phyloP scores from a whole-genome alignment of 2,888 invertebrate species.

The Sphinx pinastri region DNA sequence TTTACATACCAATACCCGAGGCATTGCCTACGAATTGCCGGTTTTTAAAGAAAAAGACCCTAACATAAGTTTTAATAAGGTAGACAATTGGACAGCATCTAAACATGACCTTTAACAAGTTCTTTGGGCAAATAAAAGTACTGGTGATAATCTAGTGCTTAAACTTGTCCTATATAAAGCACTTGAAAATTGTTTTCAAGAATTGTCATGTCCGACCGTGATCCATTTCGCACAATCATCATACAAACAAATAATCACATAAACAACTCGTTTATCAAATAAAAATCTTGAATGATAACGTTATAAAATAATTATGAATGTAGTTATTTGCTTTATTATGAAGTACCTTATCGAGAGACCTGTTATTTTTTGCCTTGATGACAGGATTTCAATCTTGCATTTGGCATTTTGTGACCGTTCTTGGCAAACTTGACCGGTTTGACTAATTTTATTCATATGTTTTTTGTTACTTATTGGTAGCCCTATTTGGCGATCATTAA shows the following conservation, averaged over 20 bases:
- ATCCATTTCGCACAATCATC: neutral
- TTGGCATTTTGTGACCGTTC: neutral
- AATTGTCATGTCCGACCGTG: neutral
- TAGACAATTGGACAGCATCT: too few relatives aligned
- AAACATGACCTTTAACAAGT: too few relatives aligned
- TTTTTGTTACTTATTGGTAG: too few relatives aligned
- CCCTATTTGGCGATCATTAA: too few relatives aligned
- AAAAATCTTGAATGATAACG: slow-evolving; percentile 3
- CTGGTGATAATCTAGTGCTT: too few relatives aligned
- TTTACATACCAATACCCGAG: too few relatives aligned
- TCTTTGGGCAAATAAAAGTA: too few relatives aligned
- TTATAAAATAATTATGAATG: neutral
- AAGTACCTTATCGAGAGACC: neutral
- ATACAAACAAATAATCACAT: neutral
- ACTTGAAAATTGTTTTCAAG: neutral
- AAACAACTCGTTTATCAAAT: neutral
- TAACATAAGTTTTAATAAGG: too few relatives aligned
- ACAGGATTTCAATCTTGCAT: neutral
- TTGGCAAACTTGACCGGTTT: neutral
- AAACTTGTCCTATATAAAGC: too few relatives aligned
- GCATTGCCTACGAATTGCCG: too few relatives aligned
- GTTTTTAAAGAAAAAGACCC: too few relatives aligned
- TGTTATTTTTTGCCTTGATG: neutral
- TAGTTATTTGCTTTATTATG: neutral
- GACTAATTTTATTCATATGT: too few relatives aligned